phyloP scores from a whole-genome alignment of 2,888 invertebrate species.

The Heliothis peltigera region DNA sequence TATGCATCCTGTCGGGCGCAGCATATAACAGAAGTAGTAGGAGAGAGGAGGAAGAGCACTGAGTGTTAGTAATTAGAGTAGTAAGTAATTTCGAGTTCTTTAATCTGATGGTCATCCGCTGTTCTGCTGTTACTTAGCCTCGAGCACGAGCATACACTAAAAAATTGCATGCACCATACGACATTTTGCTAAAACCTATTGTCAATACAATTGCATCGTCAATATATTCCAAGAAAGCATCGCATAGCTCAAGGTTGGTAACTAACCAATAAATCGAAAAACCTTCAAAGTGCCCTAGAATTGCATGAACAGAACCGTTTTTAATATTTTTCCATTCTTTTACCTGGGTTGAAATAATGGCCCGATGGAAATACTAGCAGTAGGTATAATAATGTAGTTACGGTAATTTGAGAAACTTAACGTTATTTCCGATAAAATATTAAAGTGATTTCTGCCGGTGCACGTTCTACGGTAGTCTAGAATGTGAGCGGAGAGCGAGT shows the following conservation, averaged over 20 bases:
- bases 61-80: too few species aligned
- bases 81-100: too few species aligned
- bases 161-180: too few species aligned
- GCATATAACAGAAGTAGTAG: too few species aligned
- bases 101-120: too few species aligned
- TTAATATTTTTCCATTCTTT: slow-evolving; percentile 43
- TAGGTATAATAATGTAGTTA: slow-evolving; percentile 53
- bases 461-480: slow-evolving; percentile 45
- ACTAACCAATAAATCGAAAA: slow-evolving; percentile 11
- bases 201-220: too few species aligned
- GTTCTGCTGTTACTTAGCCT: too few species aligned
- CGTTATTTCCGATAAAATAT: slow-evolving; percentile 68
- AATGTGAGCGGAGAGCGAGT: slow-evolving; percentile 11
- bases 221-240: background rate
- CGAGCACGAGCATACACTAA: too few species aligned
- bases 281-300: slow-evolving; percentile 5
- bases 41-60: too few species aligned
- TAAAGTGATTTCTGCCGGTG: slow-evolving; percentile 69
- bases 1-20: too few species aligned
- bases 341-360: slow-evolving; percentile 33
- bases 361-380: slow-evolving; percentile 29
- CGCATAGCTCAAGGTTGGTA: background rate
- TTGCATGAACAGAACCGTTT: slow-evolving; percentile 28
- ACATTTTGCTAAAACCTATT: too few species aligned
- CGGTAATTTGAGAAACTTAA: slow-evolving; percentile 61